Evolutionary conservation across 1,140 invertebrate genomes (phyloP).

Genomic region (Pseudomyrmex concolor): DNA sequence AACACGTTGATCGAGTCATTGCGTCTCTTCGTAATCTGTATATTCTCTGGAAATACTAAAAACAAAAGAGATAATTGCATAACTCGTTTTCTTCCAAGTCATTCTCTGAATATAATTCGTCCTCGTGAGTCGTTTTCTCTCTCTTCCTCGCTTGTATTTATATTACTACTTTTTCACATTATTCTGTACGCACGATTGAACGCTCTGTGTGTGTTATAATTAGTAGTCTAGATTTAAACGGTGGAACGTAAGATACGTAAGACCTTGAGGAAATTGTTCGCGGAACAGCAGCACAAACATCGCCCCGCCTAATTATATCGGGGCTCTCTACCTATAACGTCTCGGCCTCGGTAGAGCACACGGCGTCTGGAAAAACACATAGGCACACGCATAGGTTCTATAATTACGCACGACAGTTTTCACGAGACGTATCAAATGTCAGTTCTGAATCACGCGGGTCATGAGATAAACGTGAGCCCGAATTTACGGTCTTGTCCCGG

Average conservation of each 20-base stretch:
- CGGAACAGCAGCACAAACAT: constrained; percentile 19
- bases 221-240: constrained; percentile 31
- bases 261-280: constrained; percentile 49
- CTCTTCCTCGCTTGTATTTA: too few relatives aligned
- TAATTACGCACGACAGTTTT: constrained; percentile 54
- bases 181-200: neutral
- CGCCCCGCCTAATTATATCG: constrained; percentile 45
- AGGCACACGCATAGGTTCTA: constrained; percentile 27
- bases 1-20: constrained; percentile 68
- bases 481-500: constrained; percentile 15
- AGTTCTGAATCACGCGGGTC: constrained; percentile 24
- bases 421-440: constrained; percentile 43
- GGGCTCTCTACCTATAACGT: constrained; percentile 31
- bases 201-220: neutral
- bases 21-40: constrained; percentile 41
- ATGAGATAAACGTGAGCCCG: constrained; percentile 27
- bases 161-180: neutral
- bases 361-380: constrained; percentile 41
- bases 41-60: constrained; percentile 51
- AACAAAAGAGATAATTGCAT: neutral
- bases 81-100: neutral
- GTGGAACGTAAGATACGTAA: neutral
- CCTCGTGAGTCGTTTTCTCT: neutral
- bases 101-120: neutral
- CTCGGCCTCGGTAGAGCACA: constrained; percentile 7